Evolutionary conservation across 2,888 invertebrate genomes (phyloP).

Genomic region (Linyphia triangularis): DNA sequence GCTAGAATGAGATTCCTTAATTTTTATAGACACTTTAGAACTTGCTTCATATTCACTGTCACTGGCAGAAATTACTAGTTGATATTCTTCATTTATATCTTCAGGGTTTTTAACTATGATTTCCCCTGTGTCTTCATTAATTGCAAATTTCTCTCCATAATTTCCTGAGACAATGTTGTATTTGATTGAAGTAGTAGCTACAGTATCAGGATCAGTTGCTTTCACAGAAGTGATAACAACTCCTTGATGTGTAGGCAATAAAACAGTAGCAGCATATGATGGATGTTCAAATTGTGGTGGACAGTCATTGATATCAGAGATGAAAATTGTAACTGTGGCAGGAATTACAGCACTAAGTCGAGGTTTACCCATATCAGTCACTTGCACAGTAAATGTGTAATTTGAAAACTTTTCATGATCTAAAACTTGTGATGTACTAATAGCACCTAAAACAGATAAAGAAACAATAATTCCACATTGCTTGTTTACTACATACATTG

Average conservation of each 20-base stretch:
- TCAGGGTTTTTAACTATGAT: constrained; percentile 74
- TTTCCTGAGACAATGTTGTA: constrained; percentile 87
- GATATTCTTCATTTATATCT: constrained; percentile 73
- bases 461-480: constrained; percentile 11
- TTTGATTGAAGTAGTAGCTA: constrained; percentile 84
- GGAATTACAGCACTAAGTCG: constrained; percentile 88
- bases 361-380: constrained; percentile 90
- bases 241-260: constrained; percentile 89
- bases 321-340: constrained; percentile 91
- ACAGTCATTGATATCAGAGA: constrained; percentile 93
- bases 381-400: constrained; percentile 91
- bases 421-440: constrained; percentile 87
- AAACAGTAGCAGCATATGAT: constrained; percentile 87
- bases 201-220: constrained; percentile 90
- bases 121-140: constrained; percentile 75
- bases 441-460: constrained; percentile 83
- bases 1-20: constrained; percentile 84
- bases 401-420: constrained; percentile 86
- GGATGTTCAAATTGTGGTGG: constrained; percentile 86
- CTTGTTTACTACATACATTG: no score
- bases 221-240: constrained; percentile 84
- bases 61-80: constrained; percentile 75
- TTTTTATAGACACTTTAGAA: constrained; percentile 85
- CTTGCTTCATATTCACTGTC: constrained; percentile 86
- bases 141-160: constrained; percentile 74